Evolutionary conservation across 2,797 vertebrate genomes (phyloP), one percentile per base, ranked within the genome.

Genomic region (Sarcoramphus papa): DNA sequence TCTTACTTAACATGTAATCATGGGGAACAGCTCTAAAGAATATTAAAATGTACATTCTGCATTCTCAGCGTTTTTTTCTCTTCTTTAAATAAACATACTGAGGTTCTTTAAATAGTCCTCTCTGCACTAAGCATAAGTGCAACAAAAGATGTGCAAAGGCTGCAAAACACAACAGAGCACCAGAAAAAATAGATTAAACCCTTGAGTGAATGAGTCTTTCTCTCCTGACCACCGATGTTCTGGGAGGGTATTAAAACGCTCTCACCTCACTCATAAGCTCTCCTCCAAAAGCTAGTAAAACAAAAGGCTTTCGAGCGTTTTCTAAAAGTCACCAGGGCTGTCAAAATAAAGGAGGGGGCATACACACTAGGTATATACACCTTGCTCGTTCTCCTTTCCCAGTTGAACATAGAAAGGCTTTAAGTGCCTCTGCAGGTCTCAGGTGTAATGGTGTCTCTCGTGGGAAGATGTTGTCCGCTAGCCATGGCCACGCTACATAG

Each of bases 71-170:
- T 0, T 60, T 80, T 80, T 64, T 67, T 12, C 41, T 76, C 14
- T 75, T 69, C 80, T 90, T 94, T 84, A 94, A 95, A 91, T 79
- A 92, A 94, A 85, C 67, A 73, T 33, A 73, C 47, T 27, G 65
- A 76, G 6, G 28, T 91, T 94, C 90, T 84, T 95, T 91, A 94
- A 95, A 93, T 84, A 91, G 82, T 77, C 47, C 50, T 88, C 87
- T 90, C 91, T 91, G 69, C 40, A 77, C 91, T 75, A 91, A 92
- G 87, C 75, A 21, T 54, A 85, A 82, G 50, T 83, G 47, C 78
- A 97, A 83, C 22, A 53, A 93, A 95, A 91, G 68, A 91, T 85
- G 22, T 94, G 53, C 95, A 91, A 82, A 85, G 88, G 68, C 73
- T 92, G 93, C 89, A 90, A 80, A 96, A 93, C 70, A 94, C 53